A percentile compares a stretch with the other conserved stretches of the same genome.
phyloP scores from a whole-genome alignment of 2,888 invertebrate species.

The Eristalis arbustorum region DNA sequence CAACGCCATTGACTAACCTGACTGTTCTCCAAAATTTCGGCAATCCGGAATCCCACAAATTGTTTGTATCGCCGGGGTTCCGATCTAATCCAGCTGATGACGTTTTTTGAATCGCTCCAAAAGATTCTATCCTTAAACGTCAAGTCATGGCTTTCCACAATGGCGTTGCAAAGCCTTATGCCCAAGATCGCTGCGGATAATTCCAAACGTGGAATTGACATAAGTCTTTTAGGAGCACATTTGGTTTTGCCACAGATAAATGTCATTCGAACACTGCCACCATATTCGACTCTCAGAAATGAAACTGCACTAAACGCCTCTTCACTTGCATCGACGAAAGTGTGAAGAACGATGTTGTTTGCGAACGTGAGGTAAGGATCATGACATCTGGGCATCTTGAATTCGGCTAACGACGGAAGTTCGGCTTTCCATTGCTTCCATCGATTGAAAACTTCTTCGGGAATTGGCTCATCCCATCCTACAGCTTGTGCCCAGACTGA shows the following conservation, averaged over 20 bases:
- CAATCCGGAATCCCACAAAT: slow-evolving; percentile 61
- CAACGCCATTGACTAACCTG: no score
- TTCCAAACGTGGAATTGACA: slow-evolving; percentile 2
- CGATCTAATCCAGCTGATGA: slow-evolving; percentile 71
- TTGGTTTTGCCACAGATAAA: slow-evolving; percentile 8
- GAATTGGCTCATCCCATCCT: slow-evolving; percentile 19
- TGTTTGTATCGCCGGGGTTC: slow-evolving; percentile 65
- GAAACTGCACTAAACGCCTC: slow-evolving; percentile 34
- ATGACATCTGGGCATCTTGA: slow-evolving; percentile 31
- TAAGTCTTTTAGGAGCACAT: neutral
- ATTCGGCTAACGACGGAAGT: neutral
- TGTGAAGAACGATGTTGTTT: slow-evolving; percentile 57
- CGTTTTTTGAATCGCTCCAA: slow-evolving; percentile 71
- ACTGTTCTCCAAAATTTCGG: no score
- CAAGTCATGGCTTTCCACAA: slow-evolving; percentile 9
- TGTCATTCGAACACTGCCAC: slow-evolving; percentile 9
- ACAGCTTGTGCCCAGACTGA: neutral
- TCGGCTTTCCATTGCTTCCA: slow-evolving; percentile 17
- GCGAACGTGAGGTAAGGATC: slow-evolving; percentile 27
- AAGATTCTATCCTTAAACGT: slow-evolving; percentile 36
- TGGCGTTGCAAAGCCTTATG: neutral
- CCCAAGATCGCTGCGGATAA: slow-evolving; percentile 3
- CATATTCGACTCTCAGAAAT: slow-evolving; percentile 3
- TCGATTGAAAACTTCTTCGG: neutral
- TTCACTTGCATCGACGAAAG: slow-evolving; percentile 11